A percentile compares a stretch with the other conserved stretches of the same genome.
Conservation (phyloP, 2,888 invertebrate species). For the Notocelia uddmanniana region DNA sequence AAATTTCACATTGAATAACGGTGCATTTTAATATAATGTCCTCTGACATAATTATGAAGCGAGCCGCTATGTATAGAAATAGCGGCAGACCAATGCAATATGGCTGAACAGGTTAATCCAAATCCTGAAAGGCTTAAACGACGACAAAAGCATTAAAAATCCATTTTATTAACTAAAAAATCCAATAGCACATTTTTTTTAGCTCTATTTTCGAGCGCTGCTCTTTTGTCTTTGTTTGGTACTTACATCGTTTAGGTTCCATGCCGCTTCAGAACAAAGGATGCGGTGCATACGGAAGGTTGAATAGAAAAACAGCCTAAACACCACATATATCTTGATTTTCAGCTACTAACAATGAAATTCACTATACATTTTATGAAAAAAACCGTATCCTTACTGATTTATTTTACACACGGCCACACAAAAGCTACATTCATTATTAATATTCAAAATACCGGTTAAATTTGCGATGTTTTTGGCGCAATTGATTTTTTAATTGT, state of each 20-base stretch:
- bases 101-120: constrained; percentile 7
- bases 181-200: background rate
- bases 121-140: constrained; percentile 15
- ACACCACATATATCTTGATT: constrained; percentile 11
- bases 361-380: background rate
- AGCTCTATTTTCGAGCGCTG: background rate
- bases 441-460: background rate
- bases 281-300: background rate
- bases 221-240: constrained; percentile 27
- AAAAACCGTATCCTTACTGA: background rate
- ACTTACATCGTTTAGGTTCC: constrained; percentile 29
- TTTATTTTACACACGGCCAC: constrained; percentile 4
- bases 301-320: constrained; percentile 16
- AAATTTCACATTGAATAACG: background rate
- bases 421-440: background rate
- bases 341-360: constrained; percentile 3
- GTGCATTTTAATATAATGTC: background rate
- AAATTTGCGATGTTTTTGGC: background rate
- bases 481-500: constrained; percentile 35
- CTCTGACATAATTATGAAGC: constrained; percentile 32
- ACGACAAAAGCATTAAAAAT: background rate
- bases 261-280: constrained; percentile 33
- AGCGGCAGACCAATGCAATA: constrained; percentile 22
- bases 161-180: background rate
- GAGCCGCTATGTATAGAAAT: constrained; percentile 12